Evolutionary conservation across 2,888 invertebrate species (phyloP).

Genomic region (Anagyrus pseudococci): DNA sequence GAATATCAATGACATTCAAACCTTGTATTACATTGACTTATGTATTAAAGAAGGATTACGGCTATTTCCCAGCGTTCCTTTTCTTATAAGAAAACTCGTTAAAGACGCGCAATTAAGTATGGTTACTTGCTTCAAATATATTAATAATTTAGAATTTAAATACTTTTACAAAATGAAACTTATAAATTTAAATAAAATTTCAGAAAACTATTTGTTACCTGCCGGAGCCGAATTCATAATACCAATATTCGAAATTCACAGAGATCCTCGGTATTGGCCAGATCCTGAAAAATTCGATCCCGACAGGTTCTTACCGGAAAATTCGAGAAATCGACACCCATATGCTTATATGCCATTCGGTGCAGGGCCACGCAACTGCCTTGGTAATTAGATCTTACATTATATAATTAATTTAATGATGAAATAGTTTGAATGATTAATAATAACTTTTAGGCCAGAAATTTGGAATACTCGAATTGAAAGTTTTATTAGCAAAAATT

Average conservation of each 20-base stretch:
- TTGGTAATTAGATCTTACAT: no score
- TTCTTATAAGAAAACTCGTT: conserved; percentile 61
- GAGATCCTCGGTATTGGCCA: conserved; percentile 68
- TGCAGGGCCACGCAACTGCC: conserved; percentile 12
- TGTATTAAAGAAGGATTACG: conserved; percentile 68
- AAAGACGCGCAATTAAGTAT: conserved; percentile 62
- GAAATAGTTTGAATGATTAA: no score
- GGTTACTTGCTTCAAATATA: neutral
- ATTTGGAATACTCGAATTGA: no score
- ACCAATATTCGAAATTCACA: conserved; percentile 69
- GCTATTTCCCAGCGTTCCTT: conserved; percentile 66
- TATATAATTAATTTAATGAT: no score
- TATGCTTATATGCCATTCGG: conserved; percentile 65
- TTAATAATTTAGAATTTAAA: no score
- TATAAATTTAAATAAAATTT: conserved; percentile 28
- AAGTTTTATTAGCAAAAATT: no score
- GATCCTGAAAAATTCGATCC: conserved; percentile 63
- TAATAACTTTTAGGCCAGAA: no score
- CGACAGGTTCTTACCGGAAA: conserved; percentile 68
- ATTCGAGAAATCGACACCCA: conserved; percentile 62
- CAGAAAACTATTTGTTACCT: conserved; percentile 59
- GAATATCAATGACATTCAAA: conserved; percentile 67
- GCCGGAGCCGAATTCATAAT: conserved; percentile 58
- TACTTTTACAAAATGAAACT: no score
- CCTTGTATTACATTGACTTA: conserved; percentile 73